Base-by-base conservation (phyloP, 2,888 invertebrate species). In the Heliconius hortense region DNA sequence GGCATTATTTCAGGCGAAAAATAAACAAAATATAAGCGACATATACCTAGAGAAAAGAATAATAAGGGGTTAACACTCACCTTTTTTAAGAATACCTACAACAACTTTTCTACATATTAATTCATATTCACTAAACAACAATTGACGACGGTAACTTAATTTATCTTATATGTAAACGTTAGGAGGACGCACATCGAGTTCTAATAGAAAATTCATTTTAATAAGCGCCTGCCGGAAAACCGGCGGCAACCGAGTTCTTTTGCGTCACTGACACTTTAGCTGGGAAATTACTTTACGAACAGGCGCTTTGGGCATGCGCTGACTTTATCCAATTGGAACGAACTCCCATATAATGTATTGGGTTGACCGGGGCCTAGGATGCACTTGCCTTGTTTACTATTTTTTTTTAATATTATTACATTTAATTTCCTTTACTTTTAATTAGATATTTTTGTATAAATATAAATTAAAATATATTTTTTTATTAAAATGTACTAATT, bases 281-380 rank as follows among this genome's bases (percentile, higher is more conserved):
- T 82, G 82, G 80, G 83, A 82, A 87, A 87, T 86, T 85, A 86
- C 87, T 84, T 87, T 85, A 83, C 84, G 84, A 85, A 85, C 83
- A 81, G 82, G 82, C 85, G 39, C 69, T 43, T 4, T 75, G 90
- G 79, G 91, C 93, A 93, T 94, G 93, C 93, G 93, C 90, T 81
- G 73, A 74, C 76, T 79, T 71, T 82, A 83, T 89, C 92, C 93
- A 91, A 91, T 87, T 90, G 87, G 89, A 87, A 84, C 87, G 87
- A 82, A 86, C 86, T 85, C 87, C n/a, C 87, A 83, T 81, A 79
- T 75, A 81, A 82, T 78, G 79, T 85, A 88, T 86, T 82, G 84
- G 79, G 74, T 63, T 72, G 69, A 69, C 56, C 73, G 72, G 72
- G 73, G 63, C 53, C 43, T 62, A 59, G 74, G 74, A 74, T 73